Percentiles rank a stretch among this genome's conserved stretches.
Conservation (phyloP, 2,888 invertebrate species). For the Sturmia bella region DNA sequence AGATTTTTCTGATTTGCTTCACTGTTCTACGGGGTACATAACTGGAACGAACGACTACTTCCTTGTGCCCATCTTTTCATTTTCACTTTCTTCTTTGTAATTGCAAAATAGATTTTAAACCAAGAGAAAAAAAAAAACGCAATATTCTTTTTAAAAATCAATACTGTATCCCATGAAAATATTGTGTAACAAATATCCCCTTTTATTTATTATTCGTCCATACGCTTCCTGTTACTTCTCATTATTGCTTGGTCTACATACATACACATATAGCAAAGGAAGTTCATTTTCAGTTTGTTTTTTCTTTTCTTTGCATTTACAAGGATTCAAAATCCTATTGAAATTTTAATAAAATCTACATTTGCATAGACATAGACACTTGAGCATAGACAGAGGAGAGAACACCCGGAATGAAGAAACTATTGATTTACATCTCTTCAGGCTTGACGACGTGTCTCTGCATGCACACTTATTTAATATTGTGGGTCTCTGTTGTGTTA, state of each 20-base stretch:
- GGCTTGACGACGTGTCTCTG: no score
- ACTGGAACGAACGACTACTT: no score
- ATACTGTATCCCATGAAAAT: neutral
- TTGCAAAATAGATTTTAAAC: no score
- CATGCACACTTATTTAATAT: conserved; percentile 23
- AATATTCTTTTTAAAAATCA: neutral
- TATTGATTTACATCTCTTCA: conserved; percentile 56
- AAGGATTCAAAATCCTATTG: conserved; percentile 62
- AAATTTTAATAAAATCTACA: conserved; percentile 12
- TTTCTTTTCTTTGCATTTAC: conserved; percentile 58
- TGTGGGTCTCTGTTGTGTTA: neutral
- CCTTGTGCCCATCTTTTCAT: no score
- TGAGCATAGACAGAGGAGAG: neutral
- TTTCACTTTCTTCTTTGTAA: no score
- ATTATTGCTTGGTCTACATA: conserved; percentile 16
- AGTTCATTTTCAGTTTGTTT: conserved; percentile 42
- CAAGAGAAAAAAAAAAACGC: no score
- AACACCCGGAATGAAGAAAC: conserved; percentile 18
- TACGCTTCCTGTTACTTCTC: conserved; percentile 19
- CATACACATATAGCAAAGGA: conserved; percentile 52
- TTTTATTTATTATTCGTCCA: conserved; percentile 23
- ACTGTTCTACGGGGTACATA: no score
- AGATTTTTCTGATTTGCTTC: no score
- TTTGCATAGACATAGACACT: neutral
- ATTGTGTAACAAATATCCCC: conserved; percentile 14